Evolutionary conservation across 2,113 vertebrate genomes (phyloP), one percentile per base, ranked within the genome.

Genomic region (Aleadryas rufinucha): DNA sequence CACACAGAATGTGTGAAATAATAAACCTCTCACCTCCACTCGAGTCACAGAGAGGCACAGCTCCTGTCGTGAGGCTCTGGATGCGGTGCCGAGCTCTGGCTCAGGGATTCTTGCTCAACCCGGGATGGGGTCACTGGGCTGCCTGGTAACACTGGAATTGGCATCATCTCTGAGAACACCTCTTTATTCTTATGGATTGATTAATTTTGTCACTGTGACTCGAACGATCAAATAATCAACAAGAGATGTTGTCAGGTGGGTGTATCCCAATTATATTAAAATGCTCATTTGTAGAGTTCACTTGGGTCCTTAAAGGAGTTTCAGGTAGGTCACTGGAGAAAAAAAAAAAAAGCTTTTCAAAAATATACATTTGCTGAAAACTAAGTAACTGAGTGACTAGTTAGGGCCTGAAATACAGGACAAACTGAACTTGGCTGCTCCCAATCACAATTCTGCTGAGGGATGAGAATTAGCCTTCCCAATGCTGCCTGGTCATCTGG

Each of bases 11-110:
- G 0, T 26, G 61, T n/a, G 82, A 90, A 94, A 80, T 84, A 74
- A 96, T 59, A 74, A 92, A 86, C 39, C 68, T 86, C 82, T 95
- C 90, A 72, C 65, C 87, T 78, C 27, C 80, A 64, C 89, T 92
- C 4, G 1, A 93, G 64, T 35, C 59, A 39, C 54, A 57, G 52
- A 66, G n/a, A 52, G 53, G 42, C 41, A 50, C 7, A 28, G 41
- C 53, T 94, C 52, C 74, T 49, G 41, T 37, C 0, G 1, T 3
- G 57, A 50, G 72, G 24, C 41, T 79, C 49, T 10, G 53, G 39
- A 35, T 53, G 61, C 0, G 0, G 15, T 1, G 7, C 42, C 0
- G 0, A 86, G 72, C 31, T 84, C 72, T 7, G 5, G 35, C 76
- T 64, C 6, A 0, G 23, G 66, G 61, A 53, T 42, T 61, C 77